Percentiles rank a stretch among this genome's conserved stretches.
Conservation (phyloP, 1,140 invertebrate species). For the Triops longicaudatus region DNA sequence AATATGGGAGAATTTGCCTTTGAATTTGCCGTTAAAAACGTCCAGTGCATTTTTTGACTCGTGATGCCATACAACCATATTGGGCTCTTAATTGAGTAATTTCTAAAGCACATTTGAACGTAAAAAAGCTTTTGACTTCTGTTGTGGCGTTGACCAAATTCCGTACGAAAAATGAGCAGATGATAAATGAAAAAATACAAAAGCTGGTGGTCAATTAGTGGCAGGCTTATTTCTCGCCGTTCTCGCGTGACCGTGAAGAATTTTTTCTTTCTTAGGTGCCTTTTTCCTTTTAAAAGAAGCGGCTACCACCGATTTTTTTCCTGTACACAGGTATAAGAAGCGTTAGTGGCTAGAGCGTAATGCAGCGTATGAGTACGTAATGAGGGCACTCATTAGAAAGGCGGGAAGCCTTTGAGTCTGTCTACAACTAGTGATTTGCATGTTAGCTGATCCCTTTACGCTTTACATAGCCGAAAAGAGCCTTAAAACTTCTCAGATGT, state of each 20-base stretch:
- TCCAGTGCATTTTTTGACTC: too few species aligned
- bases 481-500: not conserved
- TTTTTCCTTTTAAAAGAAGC: not conserved
- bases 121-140: too few species aligned
- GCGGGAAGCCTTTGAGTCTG: slow-evolving; percentile 10
- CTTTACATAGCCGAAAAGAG: not conserved
- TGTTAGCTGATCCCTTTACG: slow-evolving; percentile 7
- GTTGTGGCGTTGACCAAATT: too few species aligned
- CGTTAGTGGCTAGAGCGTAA: not conserved
- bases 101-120: too few species aligned
- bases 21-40: too few species aligned
- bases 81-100: too few species aligned
- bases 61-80: too few species aligned
- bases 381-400: slow-evolving; percentile 14
- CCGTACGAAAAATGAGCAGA: too few species aligned
- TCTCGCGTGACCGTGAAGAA: not conserved
- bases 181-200: not conserved
- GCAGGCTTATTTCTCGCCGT: not conserved
- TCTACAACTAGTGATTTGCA: slow-evolving; percentile 8
- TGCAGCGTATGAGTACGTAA: slow-evolving; percentile 11
- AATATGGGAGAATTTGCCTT: too few species aligned
- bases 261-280: not conserved
- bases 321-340: not conserved
- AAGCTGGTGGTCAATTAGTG: not conserved
- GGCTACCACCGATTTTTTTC: not conserved